These are phyloP conservation scores for Stomatorhinus walkeri DNA, from an alignment of 2,797 vertebrate genomes.

Conservation along the genomic window DNA sequence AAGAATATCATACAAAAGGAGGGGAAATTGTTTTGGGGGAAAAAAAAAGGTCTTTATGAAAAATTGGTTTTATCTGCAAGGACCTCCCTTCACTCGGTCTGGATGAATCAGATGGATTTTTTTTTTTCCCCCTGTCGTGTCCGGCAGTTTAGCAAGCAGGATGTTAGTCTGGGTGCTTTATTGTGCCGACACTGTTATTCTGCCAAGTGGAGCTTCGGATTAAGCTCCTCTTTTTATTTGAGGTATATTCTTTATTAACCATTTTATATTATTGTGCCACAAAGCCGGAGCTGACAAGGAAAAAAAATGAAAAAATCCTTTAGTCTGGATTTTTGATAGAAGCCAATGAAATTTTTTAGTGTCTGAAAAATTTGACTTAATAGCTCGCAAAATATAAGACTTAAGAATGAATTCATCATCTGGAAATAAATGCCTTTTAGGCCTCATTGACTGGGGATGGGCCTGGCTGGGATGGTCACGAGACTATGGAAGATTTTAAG, in stretches of 20 bases:
- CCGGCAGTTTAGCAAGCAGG: too few species aligned
- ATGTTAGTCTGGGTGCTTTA: too few species aligned
- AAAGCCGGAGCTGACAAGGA: too few species aligned
- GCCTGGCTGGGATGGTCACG: neutral
- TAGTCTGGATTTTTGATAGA: neutral
- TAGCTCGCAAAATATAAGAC: neutral
- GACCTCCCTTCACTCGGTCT: neutral
- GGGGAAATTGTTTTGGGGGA: neutral
- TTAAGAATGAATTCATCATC: neutral
- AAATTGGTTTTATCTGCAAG: neutral
- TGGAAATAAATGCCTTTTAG: neutral
- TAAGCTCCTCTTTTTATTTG: too few species aligned
- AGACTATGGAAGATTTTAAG: neutral
- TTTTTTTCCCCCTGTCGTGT: too few species aligned
- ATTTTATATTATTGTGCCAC: too few species aligned
- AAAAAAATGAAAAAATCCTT: too few species aligned
- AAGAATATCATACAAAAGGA: neutral
- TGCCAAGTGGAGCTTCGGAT: too few species aligned
- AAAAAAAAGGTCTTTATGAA: neutral
- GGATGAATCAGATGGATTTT: neutral
- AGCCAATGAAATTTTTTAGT: neutral
- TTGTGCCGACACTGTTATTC: too few species aligned
- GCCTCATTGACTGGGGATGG: neutral
- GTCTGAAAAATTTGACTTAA: neutral
- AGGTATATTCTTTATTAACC: too few species aligned